Evolutionary conservation across 2,888 invertebrate genomes (phyloP).

Genomic region (Thymelicus acteon): DNA sequence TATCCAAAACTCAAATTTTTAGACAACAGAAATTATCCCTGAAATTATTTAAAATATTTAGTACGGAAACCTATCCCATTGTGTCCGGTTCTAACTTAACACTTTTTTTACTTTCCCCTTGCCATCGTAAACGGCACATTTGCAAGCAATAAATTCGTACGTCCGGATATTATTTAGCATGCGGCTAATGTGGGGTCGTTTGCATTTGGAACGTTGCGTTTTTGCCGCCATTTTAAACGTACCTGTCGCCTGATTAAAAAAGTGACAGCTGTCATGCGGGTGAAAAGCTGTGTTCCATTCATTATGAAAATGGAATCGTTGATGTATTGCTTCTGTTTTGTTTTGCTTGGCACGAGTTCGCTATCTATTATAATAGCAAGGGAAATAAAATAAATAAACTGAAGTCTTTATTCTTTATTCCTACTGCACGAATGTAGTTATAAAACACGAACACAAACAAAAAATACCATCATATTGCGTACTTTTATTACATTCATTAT

Average conservation of each 20-base stretch:
- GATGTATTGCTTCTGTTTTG: slow-evolving; percentile 30
- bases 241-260: slow-evolving; percentile 45
- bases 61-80: too few relatives aligned
- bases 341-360: slow-evolving; percentile 22
- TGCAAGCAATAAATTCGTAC: slow-evolving; percentile 54
- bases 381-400: slow-evolving; percentile 11
- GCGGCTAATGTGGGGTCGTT: slow-evolving; percentile 44
- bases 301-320: slow-evolving; percentile 34
- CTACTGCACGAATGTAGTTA: not conserved
- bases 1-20: too few relatives aligned
- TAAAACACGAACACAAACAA: not conserved
- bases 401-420: not conserved
- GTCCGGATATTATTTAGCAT: slow-evolving; percentile 58
- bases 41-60: too few relatives aligned
- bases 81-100: too few relatives aligned
- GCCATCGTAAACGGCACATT: slow-evolving; percentile 49
- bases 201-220: slow-evolving; percentile 38
- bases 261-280: slow-evolving; percentile 68
- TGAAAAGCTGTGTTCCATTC: slow-evolving; percentile 36
- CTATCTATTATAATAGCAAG: slow-evolving; percentile 15
- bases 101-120: slow-evolving; percentile 31
- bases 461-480: not conserved
- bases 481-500: not conserved
- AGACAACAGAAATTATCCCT: too few relatives aligned
- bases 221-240: slow-evolving; percentile 38